Conservation (phyloP, 1,140 invertebrate species). For the Rhagoletis pomonella region DNA sequence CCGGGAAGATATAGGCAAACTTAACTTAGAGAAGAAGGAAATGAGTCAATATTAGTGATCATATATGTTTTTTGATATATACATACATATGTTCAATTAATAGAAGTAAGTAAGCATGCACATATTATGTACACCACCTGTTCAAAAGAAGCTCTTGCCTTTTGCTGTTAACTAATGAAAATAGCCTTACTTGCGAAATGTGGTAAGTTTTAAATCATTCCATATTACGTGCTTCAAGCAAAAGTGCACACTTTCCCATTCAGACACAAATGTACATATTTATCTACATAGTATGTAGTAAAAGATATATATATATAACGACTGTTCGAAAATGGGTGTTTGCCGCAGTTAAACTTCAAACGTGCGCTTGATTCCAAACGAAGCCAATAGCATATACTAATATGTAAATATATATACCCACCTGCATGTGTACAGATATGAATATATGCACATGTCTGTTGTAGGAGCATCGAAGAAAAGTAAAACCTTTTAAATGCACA, state of each 20-base stretch:
- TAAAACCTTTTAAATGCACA: conserved; percentile 4
- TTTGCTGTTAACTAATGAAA: background rate
- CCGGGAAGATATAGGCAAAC: too few species aligned
- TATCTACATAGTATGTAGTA: too few species aligned
- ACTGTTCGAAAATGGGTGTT: background rate
- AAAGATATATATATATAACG: too few species aligned
- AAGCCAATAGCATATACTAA: background rate
- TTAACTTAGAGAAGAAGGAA: background rate
- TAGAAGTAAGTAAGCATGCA: background rate
- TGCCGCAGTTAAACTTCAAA: background rate
- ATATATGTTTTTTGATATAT: background rate
- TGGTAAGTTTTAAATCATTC: background rate
- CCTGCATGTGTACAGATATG: background rate
- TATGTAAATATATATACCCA: background rate
- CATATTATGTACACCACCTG: background rate
- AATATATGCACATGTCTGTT: background rate
- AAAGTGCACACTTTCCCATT: background rate
- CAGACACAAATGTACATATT: too few species aligned
- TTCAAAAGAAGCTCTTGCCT: background rate
- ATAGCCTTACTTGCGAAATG: background rate
- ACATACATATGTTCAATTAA: background rate
- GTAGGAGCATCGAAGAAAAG: background rate
- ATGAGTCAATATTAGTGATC: background rate
- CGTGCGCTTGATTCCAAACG: background rate
- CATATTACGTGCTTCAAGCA: background rate